phyloP scores from a whole-genome alignment of 2,797 vertebrate species.

The Sebastes cheni region DNA sequence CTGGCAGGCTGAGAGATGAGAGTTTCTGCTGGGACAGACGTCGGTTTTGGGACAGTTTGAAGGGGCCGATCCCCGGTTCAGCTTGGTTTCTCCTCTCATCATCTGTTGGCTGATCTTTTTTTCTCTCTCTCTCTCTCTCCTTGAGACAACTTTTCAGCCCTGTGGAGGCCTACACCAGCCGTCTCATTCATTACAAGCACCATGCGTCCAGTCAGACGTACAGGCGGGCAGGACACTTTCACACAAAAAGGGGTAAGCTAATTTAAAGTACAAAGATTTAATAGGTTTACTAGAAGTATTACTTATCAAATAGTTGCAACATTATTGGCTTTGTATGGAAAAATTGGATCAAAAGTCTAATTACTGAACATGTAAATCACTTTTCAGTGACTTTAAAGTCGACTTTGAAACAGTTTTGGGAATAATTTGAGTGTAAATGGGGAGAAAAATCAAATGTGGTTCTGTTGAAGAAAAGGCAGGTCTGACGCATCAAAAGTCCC shows the following conservation, averaged over 20 bases:
- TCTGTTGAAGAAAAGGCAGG: constrained; percentile 28
- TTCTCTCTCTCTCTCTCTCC: constrained; percentile 15
- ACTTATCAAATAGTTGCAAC: neutral
- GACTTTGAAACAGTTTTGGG: constrained; percentile 17
- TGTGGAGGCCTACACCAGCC: constrained; percentile 54
- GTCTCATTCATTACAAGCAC: constrained; percentile 64
- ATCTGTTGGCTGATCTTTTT: constrained; percentile 73
- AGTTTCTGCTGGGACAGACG: constrained; percentile 31
- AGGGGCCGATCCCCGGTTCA: constrained; percentile 68
- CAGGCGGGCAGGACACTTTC: constrained; percentile 60
- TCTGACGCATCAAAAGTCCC: constrained; percentile 56
- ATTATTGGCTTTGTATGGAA: neutral
- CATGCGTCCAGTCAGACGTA: constrained; percentile 53
- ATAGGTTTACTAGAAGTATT: neutral
- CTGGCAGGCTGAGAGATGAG: constrained; percentile 3
- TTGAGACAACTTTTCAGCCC: constrained; percentile 59
- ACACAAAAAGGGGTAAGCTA: constrained; percentile 73
- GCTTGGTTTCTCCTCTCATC: constrained; percentile 75
- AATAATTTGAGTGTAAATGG: constrained; percentile 11
- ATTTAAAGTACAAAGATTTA: constrained; percentile 48
- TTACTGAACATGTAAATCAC: neutral
- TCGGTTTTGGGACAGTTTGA: constrained; percentile 60
- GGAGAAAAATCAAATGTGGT: neutral
- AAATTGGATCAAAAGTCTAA: neutral
- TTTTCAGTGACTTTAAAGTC: neutral